Base-by-base conservation (phyloP, 2,888 invertebrate genomes). In the Chrysopilus asiliformis region DNA sequence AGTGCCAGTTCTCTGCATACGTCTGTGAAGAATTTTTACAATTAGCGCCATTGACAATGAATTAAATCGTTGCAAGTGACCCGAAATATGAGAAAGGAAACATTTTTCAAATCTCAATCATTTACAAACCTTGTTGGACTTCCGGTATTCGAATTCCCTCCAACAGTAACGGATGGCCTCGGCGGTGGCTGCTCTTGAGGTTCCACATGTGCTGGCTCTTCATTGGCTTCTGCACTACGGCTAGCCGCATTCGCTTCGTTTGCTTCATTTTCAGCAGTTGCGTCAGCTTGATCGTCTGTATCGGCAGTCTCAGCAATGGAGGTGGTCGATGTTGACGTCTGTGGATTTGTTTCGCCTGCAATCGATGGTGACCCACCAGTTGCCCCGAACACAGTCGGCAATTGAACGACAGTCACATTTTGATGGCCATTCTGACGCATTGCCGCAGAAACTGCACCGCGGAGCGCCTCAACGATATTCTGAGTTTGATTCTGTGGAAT, bases 381-480 rank as follows among this genome's bases (percentile, higher is more conserved):
- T 4, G 53, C 42, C 32, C 56, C 57, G 20, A 56, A 56, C 1
- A 61, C 55, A 1, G 56, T 55, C 20, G 60, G 60, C 33, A 62
- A 42, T 39, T 61, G 60, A 9, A 61, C 51, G 24, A 63, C 56
- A 1, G 61, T 60, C 16, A 61, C 56, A 39, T 63, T 63, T 14
- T 56, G 55, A 30, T 57, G 57, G 5, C 54, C 53, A 35, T 53
- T 57, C 24, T 59, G 57, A 12, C 56, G 54, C 2, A 63, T 44
- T 3, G 61, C 64, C 6, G 60, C 63, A 2, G 58, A 58, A 1
- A 64, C 59, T 3, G 64, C 63, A 35, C 60, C 62, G 44, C 60
- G 61, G 5, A 64, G 51, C 46, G 60, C 59, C 39, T 61, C 58
- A 3, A 62, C 58, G 14, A 64, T 53, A 43, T 63, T 58, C 36